phyloP scores from a whole-genome alignment of 2,888 invertebrate genomes.

The Athrips mouffetella region DNA sequence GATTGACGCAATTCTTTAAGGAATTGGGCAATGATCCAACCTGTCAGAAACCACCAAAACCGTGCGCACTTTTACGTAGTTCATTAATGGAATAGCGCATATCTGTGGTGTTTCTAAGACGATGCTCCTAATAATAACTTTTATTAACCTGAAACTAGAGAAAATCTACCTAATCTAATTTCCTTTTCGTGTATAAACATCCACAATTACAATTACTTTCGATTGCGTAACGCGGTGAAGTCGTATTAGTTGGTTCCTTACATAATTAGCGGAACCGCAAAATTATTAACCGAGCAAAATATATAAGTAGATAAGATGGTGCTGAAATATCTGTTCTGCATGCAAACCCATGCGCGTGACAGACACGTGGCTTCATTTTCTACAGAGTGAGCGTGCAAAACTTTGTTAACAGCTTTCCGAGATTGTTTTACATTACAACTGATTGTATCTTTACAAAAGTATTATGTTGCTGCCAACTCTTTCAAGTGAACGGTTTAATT shows the following conservation, averaged over 20 bases:
- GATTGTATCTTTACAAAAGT: too few relatives aligned
- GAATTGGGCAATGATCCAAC: conserved; percentile 58
- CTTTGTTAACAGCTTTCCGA: too few relatives aligned
- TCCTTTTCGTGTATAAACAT: conserved; percentile 1
- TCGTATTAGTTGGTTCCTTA: background rate
- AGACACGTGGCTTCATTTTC: background rate
- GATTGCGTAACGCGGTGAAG: background rate
- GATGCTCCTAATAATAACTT: background rate
- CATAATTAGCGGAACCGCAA: conserved; percentile 3
- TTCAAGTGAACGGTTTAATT: too few relatives aligned
- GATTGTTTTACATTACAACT: too few relatives aligned
- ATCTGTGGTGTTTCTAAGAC: conserved; percentile 25
- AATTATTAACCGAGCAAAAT: background rate
- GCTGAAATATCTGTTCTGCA: background rate
- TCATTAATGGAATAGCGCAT: conserved; percentile 16
- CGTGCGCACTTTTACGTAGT: conserved; percentile 25
- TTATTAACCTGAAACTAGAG: background rate
- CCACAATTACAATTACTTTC: background rate
- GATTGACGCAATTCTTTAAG: conserved; percentile 57
- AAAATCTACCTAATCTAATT: background rate
- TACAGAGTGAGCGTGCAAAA: background rate
- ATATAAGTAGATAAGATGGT: background rate
- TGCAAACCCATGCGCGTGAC: background rate
- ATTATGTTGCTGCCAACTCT: too few relatives aligned
- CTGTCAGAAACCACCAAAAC: conserved; percentile 38